Percentiles rank a stretch among this genome's conserved stretches.
phyloP scores from a whole-genome alignment of 2,888 invertebrate species.

The Plemyria rubiginata region DNA sequence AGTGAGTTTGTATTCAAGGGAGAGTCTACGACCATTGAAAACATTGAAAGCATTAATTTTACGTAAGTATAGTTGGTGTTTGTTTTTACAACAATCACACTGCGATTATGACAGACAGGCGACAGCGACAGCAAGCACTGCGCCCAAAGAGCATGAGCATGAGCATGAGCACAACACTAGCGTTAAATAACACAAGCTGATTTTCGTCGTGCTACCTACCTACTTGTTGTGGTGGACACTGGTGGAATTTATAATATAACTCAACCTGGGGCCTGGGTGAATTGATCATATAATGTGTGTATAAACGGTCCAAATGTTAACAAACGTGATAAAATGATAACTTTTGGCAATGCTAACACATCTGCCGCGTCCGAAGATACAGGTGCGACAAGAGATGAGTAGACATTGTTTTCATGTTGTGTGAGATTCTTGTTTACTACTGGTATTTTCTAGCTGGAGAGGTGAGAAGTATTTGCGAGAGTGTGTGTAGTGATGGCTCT shows the following conservation, averaged over 20 bases:
- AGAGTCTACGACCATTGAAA: too few relatives aligned
- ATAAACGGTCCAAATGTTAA: slow-evolving; percentile 71
- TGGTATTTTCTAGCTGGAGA: slow-evolving; percentile 65
- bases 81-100: too few relatives aligned
- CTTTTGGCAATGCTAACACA: slow-evolving; percentile 74
- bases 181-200: slow-evolving; percentile 72
- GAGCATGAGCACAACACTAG: slow-evolving; percentile 58
- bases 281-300: slow-evolving; percentile 59
- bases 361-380: slow-evolving; percentile 74
- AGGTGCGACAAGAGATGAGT: slow-evolving; percentile 56
- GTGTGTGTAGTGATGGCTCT: slow-evolving; percentile 83
- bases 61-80: too few relatives aligned
- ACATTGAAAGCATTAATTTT: too few relatives aligned
- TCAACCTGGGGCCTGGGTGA: slow-evolving; percentile 61
- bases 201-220: slow-evolving; percentile 46
- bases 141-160: slow-evolving; percentile 12
- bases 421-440: slow-evolving; percentile 48
- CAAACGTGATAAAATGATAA: slow-evolving; percentile 76
- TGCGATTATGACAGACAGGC: too few relatives aligned
- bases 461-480: slow-evolving; percentile 82
- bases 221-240: slow-evolving; percentile 63
- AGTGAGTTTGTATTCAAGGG: too few relatives aligned
- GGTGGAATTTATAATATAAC: too few relatives aligned
- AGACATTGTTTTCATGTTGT: slow-evolving; percentile 57
- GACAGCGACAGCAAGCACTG: too few relatives aligned